Evolutionary conservation across 2,113 vertebrate species (phyloP).

Genomic region (Tetraodon nigroviridis): DNA sequence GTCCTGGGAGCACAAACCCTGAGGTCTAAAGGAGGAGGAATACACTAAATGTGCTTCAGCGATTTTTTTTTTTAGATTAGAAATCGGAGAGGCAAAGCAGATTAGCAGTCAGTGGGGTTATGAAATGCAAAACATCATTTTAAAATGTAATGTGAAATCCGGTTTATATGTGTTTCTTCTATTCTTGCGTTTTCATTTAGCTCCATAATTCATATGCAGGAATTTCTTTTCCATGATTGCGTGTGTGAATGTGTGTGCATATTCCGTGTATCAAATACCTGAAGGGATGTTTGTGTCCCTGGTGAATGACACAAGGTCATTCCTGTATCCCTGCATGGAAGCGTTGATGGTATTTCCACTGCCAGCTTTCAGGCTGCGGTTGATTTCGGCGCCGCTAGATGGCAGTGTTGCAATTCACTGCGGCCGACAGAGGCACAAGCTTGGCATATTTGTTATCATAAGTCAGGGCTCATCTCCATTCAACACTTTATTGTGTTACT

Average conservation of each 20-base stretch:
- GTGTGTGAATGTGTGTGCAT: conserved; percentile 15
- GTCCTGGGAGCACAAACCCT: neutral
- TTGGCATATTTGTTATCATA: conserved; percentile 32
- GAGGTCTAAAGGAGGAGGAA: neutral
- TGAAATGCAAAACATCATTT: neutral
- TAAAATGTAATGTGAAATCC: neutral
- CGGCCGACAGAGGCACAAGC: conserved; percentile 12
- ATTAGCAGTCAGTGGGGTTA: neutral
- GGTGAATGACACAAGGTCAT: conserved; percentile 63
- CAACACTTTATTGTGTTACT: conserved; percentile 26
- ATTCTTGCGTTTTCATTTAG: neutral
- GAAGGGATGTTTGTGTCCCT: conserved; percentile 36
- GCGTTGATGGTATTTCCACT: conserved; percentile 19
- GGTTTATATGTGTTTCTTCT: neutral
- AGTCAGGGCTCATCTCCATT: conserved; percentile 38
- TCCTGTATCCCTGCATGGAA: conserved; percentile 22
- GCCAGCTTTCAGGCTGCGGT: conserved; percentile 15
- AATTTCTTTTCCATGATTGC: neutral
- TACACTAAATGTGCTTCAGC: neutral
- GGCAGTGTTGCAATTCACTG: conserved; percentile 48
- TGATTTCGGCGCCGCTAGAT: conserved; percentile 47
- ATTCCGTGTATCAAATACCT: conserved; percentile 33
- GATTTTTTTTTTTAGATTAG: too few relatives aligned
- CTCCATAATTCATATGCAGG: neutral
- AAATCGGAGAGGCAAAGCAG: neutral